phyloP scores from a whole-genome alignment of 37 sponge, comb jelly and placozoan genomes.

The Geodia barretti region DNA sequence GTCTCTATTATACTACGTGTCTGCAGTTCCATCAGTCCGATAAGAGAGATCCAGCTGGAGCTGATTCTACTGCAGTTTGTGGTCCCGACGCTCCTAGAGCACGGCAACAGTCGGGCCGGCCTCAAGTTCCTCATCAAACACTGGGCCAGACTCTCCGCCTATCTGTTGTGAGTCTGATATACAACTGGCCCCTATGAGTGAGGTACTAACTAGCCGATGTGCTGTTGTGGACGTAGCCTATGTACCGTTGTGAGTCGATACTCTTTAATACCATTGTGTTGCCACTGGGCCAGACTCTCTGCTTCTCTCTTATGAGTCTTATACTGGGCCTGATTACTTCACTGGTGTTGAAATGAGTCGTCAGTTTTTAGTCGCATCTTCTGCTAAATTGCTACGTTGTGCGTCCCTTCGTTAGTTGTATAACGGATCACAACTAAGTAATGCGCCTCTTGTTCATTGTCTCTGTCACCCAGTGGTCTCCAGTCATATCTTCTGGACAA shows the following conservation, averaged over 20 bases:
- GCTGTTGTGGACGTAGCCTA: neutral
- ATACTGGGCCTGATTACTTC: no score
- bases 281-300: no score
- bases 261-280: neutral
- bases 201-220: no score
- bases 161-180: slow-evolving; percentile 53
- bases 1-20: no score
- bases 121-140: slow-evolving; percentile 58
- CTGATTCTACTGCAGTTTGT: slow-evolving; percentile 90
- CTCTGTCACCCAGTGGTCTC: slow-evolving; percentile 64
- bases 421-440: no score
- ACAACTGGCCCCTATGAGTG: neutral
- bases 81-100: slow-evolving; percentile 89
- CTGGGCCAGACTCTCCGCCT: slow-evolving; percentile 73
- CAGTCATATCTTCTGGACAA: slow-evolving; percentile 87
- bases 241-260: neutral
- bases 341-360: no score
- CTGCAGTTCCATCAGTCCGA: slow-evolving; percentile 56
- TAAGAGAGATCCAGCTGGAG: slow-evolving; percentile 88
- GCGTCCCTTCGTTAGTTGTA: no score
- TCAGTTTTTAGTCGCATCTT: no score
- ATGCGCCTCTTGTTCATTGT: no score
- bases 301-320: no score
- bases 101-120: slow-evolving; percentile 74
- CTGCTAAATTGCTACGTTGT: no score